Percentiles rank a stretch among this genome's conserved stretches.
Conservation (phyloP, 2,113 vertebrate genomes). For the Stictonetta naevosa region DNA sequence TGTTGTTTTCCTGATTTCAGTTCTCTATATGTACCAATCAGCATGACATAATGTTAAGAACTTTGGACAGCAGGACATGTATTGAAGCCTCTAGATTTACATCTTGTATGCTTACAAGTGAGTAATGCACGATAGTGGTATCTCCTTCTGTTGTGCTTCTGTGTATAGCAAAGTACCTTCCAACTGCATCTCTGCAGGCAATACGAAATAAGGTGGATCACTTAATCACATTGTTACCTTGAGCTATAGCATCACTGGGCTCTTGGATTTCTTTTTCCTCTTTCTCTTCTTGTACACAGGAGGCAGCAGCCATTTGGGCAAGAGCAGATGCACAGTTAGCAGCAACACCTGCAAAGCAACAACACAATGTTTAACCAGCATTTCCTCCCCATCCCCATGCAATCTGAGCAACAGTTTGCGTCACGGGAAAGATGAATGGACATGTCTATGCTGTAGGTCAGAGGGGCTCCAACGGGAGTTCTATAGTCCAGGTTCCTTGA, state of each 20-base stretch:
- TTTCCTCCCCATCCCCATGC: background rate
- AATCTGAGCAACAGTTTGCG: background rate
- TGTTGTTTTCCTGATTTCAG: background rate
- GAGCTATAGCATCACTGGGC: constrained; percentile 87
- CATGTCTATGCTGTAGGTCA: background rate
- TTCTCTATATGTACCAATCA: background rate
- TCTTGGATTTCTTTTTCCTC: constrained; percentile 89
- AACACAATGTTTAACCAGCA: background rate
- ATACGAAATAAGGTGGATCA: background rate
- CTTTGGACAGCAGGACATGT: background rate
- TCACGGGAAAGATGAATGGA: background rate
- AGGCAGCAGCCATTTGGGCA: constrained; percentile 97
- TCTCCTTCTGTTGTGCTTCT: background rate
- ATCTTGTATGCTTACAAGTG: background rate
- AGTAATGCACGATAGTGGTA: background rate
- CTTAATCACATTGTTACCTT: constrained; percentile 80
- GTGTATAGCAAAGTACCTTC: background rate
- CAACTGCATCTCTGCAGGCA: background rate
- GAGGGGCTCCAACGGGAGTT: fast-evolving
- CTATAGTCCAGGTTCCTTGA: background rate
- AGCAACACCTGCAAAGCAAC: constrained; percentile 86
- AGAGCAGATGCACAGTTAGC: constrained; percentile 96
- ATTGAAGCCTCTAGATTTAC: background rate
- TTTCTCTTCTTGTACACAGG: constrained; percentile 96
- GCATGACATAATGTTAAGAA: background rate